Conservation (phyloP, 2,888 invertebrate genomes). For the Nomada lathburiana region DNA sequence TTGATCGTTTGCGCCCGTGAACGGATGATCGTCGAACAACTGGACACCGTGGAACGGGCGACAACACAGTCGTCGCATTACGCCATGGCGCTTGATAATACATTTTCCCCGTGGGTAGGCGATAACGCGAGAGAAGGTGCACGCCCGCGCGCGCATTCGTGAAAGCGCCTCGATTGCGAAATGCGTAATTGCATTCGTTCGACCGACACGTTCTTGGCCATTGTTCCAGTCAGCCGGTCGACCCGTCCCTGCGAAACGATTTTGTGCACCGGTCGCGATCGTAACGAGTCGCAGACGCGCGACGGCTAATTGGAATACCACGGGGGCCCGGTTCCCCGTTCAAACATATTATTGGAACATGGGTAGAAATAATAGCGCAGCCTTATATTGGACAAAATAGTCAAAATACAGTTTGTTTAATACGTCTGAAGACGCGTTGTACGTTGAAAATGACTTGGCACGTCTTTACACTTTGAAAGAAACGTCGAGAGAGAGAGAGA, state of each 20-base stretch:
- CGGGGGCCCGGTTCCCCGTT: neutral
- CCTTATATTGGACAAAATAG: too few relatives aligned
- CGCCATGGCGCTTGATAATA: slow-evolving; percentile 53
- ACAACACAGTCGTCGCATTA: slow-evolving; percentile 16
- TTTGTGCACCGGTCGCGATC: slow-evolving; percentile 59
- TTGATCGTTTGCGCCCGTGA: slow-evolving; percentile 41
- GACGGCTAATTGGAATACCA: slow-evolving; percentile 58
- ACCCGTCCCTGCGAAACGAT: slow-evolving; percentile 24
- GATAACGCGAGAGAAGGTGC: slow-evolving; percentile 59
- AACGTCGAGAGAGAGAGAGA: too few relatives aligned
- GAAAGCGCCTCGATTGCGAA: slow-evolving; percentile 71
- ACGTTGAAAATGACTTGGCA: too few relatives aligned
- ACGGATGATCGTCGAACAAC: slow-evolving; percentile 30
- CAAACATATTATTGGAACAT: neutral
- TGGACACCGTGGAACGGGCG: slow-evolving; percentile 49
- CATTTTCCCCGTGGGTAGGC: slow-evolving; percentile 65
- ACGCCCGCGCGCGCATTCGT: slow-evolving; percentile 48
- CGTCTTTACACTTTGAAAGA: too few relatives aligned
- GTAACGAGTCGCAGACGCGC: slow-evolving; percentile 44
- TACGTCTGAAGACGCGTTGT: too few relatives aligned
- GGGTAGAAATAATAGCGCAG: too few relatives aligned
- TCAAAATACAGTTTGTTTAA: too few relatives aligned
- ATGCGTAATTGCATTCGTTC: slow-evolving; percentile 58
- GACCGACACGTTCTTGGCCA: slow-evolving; percentile 49
- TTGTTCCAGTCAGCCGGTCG: slow-evolving; percentile 45